Conservation (phyloP, 1,140 invertebrate genomes). For the Ceratina australensis region DNA sequence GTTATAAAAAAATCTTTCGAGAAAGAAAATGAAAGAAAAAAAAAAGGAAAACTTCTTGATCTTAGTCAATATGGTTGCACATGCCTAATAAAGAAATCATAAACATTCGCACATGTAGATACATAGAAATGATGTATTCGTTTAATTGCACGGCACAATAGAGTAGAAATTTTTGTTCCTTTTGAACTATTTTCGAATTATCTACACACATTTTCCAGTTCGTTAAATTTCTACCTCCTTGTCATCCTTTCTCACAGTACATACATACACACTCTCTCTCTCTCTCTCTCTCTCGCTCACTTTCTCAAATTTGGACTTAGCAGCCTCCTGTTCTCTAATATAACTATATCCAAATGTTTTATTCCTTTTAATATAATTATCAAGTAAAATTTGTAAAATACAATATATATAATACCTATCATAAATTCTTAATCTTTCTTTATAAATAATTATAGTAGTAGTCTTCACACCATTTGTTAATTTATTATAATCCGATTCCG, state of each 20-base stretch:
- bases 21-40: background rate
- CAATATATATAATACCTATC: conserved; percentile 77
- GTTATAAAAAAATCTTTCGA: background rate
- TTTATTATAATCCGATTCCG: conserved; percentile 73
- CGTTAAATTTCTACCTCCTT: conserved; percentile 23
- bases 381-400: conserved; percentile 80
- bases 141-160: conserved; percentile 53
- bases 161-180: conserved; percentile 25
- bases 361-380: conserved; percentile 68
- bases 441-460: conserved; percentile 79
- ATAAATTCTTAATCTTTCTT: conserved; percentile 76
- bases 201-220: conserved; percentile 21
- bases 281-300: conserved; percentile 13
- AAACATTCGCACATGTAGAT: conserved; percentile 19
- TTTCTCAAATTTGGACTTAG: conserved; percentile 53
- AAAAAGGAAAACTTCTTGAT: conserved; percentile 8
- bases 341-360: conserved; percentile 65
- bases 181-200: conserved; percentile 31
- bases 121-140: conserved; percentile 44
- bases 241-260: background rate
- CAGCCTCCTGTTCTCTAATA: conserved; percentile 75
- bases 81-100: conserved; percentile 30
- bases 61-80: conserved; percentile 33
- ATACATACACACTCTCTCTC: background rate
- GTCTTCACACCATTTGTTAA: conserved; percentile 78